phyloP scores from a whole-genome alignment of 2,888 invertebrate species.

The Melieria omissa region DNA sequence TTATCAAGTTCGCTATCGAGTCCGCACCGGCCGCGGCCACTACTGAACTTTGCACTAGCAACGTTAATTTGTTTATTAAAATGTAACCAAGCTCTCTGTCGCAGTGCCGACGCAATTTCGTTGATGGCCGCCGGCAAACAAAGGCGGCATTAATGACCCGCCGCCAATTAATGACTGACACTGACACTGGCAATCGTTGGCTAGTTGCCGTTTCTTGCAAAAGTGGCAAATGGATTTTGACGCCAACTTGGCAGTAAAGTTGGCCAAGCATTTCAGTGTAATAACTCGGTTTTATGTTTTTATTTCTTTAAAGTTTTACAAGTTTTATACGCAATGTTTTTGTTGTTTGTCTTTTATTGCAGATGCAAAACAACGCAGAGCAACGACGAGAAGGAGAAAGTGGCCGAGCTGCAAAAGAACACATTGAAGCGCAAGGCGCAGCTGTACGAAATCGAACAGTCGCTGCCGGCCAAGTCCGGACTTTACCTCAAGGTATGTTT shows the following conservation, averaged over 20 bases:
- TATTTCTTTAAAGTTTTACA: not conserved
- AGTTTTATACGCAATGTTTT: not conserved
- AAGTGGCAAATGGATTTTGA: too few species aligned
- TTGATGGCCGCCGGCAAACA: too few species aligned
- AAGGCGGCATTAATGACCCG: too few species aligned
- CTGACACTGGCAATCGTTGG: not conserved
- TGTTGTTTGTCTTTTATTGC: slow-evolving; percentile 16
- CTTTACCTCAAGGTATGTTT: slow-evolving; percentile 77
- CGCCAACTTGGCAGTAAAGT: too few species aligned
- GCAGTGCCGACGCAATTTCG: not conserved
- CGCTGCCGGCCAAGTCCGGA: slow-evolving; percentile 92
- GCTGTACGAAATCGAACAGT: slow-evolving; percentile 91
- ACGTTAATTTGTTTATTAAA: too few species aligned
- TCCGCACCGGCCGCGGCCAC: too few species aligned
- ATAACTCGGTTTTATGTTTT: not conserved
- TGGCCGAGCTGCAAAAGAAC: slow-evolving; percentile 77
- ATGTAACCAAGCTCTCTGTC: not conserved
- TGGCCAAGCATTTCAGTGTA: not conserved
- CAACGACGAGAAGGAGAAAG: slow-evolving; percentile 71
- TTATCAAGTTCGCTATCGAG: too few species aligned
- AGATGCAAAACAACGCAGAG: slow-evolving; percentile 31
- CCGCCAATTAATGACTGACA: not conserved
- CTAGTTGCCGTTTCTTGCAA: not conserved
- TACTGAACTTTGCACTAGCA: too few species aligned
- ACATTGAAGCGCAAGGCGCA: slow-evolving; percentile 86